A percentile compares a stretch with the other conserved stretches of the same genome.
Evolutionary conservation across 2,888 invertebrate genomes (phyloP).

Genomic region (Bimastos eiseni): DNA sequence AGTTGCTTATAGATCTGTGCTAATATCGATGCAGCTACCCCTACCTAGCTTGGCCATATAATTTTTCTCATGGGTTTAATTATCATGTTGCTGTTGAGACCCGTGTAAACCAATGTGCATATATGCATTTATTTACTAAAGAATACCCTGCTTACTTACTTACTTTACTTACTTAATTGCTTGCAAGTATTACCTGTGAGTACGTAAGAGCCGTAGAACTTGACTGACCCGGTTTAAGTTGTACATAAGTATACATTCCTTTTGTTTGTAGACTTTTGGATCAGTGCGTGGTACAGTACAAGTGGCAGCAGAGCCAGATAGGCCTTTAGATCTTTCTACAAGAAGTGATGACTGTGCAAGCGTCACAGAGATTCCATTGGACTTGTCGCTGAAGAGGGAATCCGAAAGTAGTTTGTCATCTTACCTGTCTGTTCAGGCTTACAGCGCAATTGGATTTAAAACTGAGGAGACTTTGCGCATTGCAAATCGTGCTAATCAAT

Average conservation of each 20-base stretch:
- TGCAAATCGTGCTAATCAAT: not conserved
- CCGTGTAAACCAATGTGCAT: too few relatives aligned
- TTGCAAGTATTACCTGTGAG: too few relatives aligned
- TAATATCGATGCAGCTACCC: not conserved
- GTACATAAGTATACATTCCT: not conserved
- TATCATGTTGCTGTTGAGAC: not conserved
- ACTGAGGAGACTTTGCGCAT: not conserved
- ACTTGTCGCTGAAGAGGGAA: slow-evolving; percentile 1
- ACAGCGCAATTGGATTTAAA: not conserved
- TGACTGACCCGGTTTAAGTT: not conserved
- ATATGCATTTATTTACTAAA: too few relatives aligned
- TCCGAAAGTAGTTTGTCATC: not conserved
- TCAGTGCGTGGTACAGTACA: not conserved
- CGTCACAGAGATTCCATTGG: not conserved
- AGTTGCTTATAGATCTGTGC: not conserved
- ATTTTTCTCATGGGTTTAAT: not conserved
- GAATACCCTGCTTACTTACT: too few relatives aligned
- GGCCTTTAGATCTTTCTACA: not conserved
- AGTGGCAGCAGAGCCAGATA: not conserved
- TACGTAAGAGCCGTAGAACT: not conserved
- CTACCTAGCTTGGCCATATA: not conserved
- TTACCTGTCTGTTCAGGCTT: not conserved
- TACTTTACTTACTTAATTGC: too few relatives aligned
- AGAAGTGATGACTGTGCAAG: not conserved
- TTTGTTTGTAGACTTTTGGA: slow-evolving; percentile 21